A percentile compares a stretch with the other conserved stretches of the same genome.
These are phyloP conservation scores for Rhagoletis zephyria DNA, from an alignment of 1,140 invertebrate genomes.

Conservation along the genomic window DNA sequence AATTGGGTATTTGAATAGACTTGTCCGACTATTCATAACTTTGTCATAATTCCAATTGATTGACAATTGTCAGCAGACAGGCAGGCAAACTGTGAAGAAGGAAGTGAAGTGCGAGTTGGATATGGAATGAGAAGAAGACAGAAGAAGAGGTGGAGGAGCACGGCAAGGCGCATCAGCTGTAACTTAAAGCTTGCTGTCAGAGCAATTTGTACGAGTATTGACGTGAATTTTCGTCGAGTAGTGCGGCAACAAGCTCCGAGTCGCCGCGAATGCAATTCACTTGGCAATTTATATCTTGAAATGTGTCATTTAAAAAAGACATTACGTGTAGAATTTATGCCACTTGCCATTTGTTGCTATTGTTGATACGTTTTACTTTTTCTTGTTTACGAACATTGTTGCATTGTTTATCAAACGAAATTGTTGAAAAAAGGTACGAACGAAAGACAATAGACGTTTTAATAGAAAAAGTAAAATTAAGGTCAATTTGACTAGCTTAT, in stretches of 20 bases:
- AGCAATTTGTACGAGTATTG: background rate
- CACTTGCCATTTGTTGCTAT: background rate
- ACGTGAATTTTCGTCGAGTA: background rate
- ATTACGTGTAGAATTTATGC: background rate
- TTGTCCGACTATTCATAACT: slow-evolving; percentile 45
- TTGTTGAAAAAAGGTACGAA: background rate
- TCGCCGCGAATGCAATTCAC: too few species aligned
- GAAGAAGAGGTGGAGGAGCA: background rate
- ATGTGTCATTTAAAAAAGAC: background rate
- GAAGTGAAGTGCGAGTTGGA: background rate
- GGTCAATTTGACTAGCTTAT: background rate
- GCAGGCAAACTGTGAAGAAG: background rate
- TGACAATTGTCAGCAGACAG: slow-evolving; percentile 35
- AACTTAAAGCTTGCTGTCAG: background rate
- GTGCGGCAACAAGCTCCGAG: background rate
- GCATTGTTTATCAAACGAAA: slow-evolving; percentile 1
- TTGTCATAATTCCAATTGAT: slow-evolving; percentile 42
- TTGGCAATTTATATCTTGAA: background rate
- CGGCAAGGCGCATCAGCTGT: background rate
- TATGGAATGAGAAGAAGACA: background rate
- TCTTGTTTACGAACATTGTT: background rate
- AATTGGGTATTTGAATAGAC: slow-evolving; percentile 28
- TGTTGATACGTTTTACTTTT: background rate
- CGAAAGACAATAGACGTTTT: background rate
- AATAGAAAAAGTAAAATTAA: slow-evolving; percentile 1